phyloP scores from a whole-genome alignment of 2,797 vertebrate genomes.

The Ficedula albicollis region DNA sequence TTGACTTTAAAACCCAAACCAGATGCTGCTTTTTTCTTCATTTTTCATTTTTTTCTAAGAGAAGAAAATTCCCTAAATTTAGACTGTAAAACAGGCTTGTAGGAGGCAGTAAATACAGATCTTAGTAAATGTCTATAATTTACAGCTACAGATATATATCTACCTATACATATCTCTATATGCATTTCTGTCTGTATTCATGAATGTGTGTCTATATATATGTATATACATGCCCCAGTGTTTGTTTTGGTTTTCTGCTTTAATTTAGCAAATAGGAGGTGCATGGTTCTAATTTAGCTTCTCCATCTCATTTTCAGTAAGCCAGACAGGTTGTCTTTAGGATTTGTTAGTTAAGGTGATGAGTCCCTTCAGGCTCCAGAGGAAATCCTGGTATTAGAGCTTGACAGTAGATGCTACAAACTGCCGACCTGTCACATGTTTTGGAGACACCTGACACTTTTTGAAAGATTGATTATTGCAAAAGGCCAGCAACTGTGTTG shows the following conservation, averaged over 20 bases:
- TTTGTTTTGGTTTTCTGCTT: slow-evolving; percentile 32
- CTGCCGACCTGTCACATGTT: background rate
- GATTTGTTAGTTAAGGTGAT: slow-evolving; percentile 39
- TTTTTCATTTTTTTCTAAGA: background rate
- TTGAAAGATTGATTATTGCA: slow-evolving; percentile 25
- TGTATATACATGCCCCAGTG: background rate
- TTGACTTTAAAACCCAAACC: background rate
- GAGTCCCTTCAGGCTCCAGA: slow-evolving; percentile 10
- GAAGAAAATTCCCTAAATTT: slow-evolving; percentile 21
- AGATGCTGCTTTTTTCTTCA: background rate
- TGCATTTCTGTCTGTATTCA: background rate
- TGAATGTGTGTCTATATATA: background rate
- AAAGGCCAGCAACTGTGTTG: background rate
- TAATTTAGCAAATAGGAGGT: slow-evolving; percentile 30
- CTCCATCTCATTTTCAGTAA: background rate
- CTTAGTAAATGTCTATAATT: slow-evolving; percentile 22
- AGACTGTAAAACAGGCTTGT: background rate
- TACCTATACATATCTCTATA: background rate
- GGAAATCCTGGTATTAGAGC: slow-evolving; percentile 18
- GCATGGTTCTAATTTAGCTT: background rate
- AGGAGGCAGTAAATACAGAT: slow-evolving; percentile 39
- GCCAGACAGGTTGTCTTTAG: slow-evolving; percentile 42
- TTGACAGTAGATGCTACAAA: background rate
- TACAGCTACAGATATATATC: background rate
- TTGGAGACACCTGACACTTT: slow-evolving; percentile 23